Percentiles rank a stretch among this genome's conserved stretches.
Evolutionary conservation across 2,888 invertebrate species (phyloP).

Genomic region (Plemyria rubiginata): DNA sequence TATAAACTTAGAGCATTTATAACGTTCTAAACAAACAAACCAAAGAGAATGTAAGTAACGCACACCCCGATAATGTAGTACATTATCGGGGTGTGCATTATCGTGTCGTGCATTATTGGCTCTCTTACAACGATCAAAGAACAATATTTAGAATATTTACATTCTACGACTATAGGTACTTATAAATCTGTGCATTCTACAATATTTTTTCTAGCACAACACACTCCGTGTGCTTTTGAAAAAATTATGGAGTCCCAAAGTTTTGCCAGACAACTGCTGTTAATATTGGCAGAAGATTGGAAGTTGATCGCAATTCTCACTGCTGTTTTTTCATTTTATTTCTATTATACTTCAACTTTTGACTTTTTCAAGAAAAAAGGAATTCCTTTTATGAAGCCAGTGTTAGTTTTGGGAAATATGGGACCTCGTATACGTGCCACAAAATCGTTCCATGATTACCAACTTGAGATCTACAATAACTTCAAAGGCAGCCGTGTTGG

Average conservation of each 20-base stretch:
- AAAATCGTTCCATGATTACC: slow-evolving; percentile 77
- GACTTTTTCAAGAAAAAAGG: slow-evolving; percentile 76
- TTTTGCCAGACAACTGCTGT: slow-evolving; percentile 53
- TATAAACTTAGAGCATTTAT: too few relatives aligned
- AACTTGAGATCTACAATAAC: slow-evolving; percentile 71
- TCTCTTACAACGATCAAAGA: too few relatives aligned
- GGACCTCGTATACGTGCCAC: slow-evolving; percentile 69
- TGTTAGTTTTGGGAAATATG: slow-evolving; percentile 78
- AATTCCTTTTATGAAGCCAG: slow-evolving; percentile 73
- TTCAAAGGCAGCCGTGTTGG: slow-evolving; percentile 77
- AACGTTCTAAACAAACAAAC: too few relatives aligned
- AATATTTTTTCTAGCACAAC: too few relatives aligned
- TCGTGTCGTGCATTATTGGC: too few relatives aligned
- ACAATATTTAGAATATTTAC: too few relatives aligned
- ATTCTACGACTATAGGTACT: too few relatives aligned
- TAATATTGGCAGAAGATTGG: slow-evolving; percentile 67
- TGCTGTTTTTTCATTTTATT: slow-evolving; percentile 63
- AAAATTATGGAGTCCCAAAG: slow-evolving; percentile 52
- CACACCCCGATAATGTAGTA: too few relatives aligned
- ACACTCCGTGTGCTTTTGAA: too few relatives aligned
- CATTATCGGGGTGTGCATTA: too few relatives aligned
- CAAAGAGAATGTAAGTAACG: too few relatives aligned
- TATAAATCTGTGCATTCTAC: too few relatives aligned
- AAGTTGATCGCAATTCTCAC: slow-evolving; percentile 63
- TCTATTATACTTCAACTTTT: slow-evolving; percentile 74